A percentile compares a stretch with the other conserved stretches of the same genome.
Evolutionary conservation across 2,888 invertebrate species (phyloP).

Genomic region (Blastobasis adustella): DNA sequence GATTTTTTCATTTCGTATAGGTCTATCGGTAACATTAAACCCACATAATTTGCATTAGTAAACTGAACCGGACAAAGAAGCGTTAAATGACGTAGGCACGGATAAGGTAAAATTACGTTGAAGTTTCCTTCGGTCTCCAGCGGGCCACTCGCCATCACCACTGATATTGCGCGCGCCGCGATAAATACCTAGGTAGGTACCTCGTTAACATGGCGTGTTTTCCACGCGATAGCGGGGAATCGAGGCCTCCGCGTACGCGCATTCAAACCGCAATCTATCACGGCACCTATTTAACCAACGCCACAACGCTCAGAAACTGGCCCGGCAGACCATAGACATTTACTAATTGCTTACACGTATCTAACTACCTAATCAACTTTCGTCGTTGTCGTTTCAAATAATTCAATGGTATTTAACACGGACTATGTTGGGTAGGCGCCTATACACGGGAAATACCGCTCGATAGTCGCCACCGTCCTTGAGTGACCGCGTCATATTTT

Average conservation of each 20-base stretch:
- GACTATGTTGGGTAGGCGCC: constrained; percentile 15
- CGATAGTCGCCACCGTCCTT: constrained; percentile 61
- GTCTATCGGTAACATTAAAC: too few relatives aligned
- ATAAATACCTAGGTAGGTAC: constrained; percentile 27
- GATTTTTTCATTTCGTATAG: too few relatives aligned
- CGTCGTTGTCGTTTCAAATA: background rate
- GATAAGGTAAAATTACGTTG: background rate
- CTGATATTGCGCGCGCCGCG: constrained; percentile 59
- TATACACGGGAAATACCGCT: constrained; percentile 60
- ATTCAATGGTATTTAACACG: background rate
- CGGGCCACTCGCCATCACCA: constrained; percentile 19
- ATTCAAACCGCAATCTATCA: constrained; percentile 9
- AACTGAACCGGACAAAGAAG: too few relatives aligned
- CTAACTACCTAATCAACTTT: too few relatives aligned
- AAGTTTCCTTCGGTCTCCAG: constrained; percentile 26
- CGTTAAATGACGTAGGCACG: too few relatives aligned
- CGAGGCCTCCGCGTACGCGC: constrained; percentile 30
- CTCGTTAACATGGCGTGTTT: constrained; percentile 45
- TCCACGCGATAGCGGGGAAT: constrained; percentile 62
- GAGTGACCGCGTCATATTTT: constrained; percentile 67
- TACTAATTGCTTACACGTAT: too few relatives aligned
- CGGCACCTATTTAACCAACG: background rate
- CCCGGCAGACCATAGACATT: too few relatives aligned
- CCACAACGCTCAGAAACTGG: too few relatives aligned
- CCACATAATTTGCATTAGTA: too few relatives aligned